Percentiles rank a stretch among this genome's conserved stretches.
These are phyloP conservation scores for Apogon hyalosoma DNA, from an alignment of 2,797 vertebrate genomes.

Conservation along the genomic window DNA sequence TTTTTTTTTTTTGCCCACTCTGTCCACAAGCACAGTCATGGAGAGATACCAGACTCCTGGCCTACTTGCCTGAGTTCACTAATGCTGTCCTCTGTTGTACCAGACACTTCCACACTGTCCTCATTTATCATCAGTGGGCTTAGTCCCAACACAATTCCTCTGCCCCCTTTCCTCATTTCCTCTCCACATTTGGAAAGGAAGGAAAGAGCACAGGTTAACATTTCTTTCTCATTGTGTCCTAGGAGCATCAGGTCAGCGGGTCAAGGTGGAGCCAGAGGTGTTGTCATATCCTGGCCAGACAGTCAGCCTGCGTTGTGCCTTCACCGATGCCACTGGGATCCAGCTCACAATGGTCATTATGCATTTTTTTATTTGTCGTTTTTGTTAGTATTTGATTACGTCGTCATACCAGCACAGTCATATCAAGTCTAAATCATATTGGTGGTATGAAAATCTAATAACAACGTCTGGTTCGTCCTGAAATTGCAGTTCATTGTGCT, in stretches of 20 bases:
- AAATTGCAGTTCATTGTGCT: constrained; percentile 53
- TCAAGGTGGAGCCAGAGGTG: constrained; percentile 85
- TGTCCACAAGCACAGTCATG: constrained; percentile 51
- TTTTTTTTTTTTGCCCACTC: constrained; percentile 6
- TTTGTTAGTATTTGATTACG: constrained; percentile 39
- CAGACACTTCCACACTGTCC: constrained; percentile 63
- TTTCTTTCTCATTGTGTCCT: constrained; percentile 27
- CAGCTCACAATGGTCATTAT: constrained; percentile 84
- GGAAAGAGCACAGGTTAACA: constrained; percentile 34
- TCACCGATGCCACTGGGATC: constrained; percentile 67
- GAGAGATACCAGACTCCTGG: constrained; percentile 69
- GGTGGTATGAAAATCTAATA: constrained; percentile 44
- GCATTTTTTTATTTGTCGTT: constrained; percentile 8
- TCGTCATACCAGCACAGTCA: constrained; percentile 11
- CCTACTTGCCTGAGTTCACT: constrained; percentile 76
- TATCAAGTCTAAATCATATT: constrained; percentile 38
- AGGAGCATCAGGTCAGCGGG: constrained; percentile 81
- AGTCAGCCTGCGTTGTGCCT: constrained; percentile 85
- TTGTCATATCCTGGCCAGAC: constrained; percentile 83
- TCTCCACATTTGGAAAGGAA: constrained; percentile 15
- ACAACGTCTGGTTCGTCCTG: constrained; percentile 36
- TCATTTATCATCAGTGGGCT: constrained; percentile 73
- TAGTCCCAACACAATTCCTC: constrained; percentile 42
- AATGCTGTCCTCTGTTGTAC: constrained; percentile 69
- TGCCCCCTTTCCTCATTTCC: constrained; percentile 22